Conservation (phyloP, 2,113 vertebrate species). For the Psittacula cyanocephala region DNA sequence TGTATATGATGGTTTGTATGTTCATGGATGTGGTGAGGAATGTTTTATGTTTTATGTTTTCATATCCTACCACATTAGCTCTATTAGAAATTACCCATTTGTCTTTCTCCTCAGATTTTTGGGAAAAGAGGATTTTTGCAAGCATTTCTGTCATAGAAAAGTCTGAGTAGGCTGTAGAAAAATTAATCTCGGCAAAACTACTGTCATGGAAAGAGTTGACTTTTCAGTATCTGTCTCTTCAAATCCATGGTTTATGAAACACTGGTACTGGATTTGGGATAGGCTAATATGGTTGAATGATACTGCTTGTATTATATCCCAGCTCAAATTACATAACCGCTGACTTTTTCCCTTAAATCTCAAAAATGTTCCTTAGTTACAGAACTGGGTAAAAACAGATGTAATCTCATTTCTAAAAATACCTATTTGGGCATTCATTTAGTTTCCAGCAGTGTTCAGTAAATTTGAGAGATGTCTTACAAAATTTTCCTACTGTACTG, state of each 20-base stretch:
- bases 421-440: neutral
- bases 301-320: neutral
- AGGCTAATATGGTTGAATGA: neutral
- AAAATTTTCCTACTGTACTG: neutral
- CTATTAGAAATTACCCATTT: neutral
- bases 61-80: neutral
- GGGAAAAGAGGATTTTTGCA: neutral
- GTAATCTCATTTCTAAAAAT: neutral
- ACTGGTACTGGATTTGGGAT: neutral
- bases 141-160: neutral
- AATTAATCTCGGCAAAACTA: neutral
- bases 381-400: neutral
- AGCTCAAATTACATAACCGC: neutral
- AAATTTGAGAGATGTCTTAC: neutral
- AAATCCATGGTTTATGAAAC: neutral
- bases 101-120: neutral
- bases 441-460: neutral
- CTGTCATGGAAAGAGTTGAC: neutral
- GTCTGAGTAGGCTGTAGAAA: neutral
- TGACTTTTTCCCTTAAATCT: neutral
- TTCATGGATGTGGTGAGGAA: neutral
- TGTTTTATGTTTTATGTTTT: neutral
- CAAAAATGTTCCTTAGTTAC: neutral
- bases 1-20: conserved; percentile 7
- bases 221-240: neutral